Evolutionary conservation across 2,888 invertebrate species (phyloP).

Genomic region (Epistrophe grossulariae): DNA sequence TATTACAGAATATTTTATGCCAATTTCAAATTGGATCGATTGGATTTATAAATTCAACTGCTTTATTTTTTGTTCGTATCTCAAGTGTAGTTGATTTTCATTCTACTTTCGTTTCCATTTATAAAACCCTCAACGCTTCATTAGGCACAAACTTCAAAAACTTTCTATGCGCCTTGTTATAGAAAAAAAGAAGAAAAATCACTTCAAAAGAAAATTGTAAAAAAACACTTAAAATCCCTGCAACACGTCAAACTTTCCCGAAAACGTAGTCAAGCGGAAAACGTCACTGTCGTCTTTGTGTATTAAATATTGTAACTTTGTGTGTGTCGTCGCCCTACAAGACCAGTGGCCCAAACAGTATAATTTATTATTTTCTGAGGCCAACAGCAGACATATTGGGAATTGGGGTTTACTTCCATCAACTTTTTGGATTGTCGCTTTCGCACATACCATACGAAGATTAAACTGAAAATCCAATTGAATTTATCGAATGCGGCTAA

Average conservation of each 20-base stretch:
- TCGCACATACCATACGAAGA: neutral
- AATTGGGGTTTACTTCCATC: conserved; percentile 18
- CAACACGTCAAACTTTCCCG: conserved; percentile 1
- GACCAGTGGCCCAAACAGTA: neutral
- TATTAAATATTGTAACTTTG: conserved; percentile 5
- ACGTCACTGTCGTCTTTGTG: neutral
- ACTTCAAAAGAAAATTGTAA: conserved; percentile 4
- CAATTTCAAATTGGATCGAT: neutral
- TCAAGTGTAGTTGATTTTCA: conserved; percentile 2
- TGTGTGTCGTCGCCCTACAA: neutral
- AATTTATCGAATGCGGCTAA: conserved; percentile 14
- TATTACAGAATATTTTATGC: neutral
- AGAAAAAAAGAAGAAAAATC: neutral
- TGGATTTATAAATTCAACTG: conserved; percentile 11
- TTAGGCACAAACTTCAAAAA: conserved; percentile 19
- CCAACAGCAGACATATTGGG: neutral
- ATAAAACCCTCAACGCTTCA: conserved; percentile 8
- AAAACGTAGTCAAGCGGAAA: conserved; percentile 11
- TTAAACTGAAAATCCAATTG: conserved; percentile 17
- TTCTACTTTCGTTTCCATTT: conserved; percentile 33
- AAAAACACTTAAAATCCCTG: neutral
- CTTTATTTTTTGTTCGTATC: neutral
- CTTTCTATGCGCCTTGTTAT: conserved; percentile 7
- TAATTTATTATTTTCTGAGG: neutral
- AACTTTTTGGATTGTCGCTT: conserved; percentile 12